phyloP scores from a whole-genome alignment of 2,888 invertebrate genomes.

The Ceriagrion tenellum region DNA sequence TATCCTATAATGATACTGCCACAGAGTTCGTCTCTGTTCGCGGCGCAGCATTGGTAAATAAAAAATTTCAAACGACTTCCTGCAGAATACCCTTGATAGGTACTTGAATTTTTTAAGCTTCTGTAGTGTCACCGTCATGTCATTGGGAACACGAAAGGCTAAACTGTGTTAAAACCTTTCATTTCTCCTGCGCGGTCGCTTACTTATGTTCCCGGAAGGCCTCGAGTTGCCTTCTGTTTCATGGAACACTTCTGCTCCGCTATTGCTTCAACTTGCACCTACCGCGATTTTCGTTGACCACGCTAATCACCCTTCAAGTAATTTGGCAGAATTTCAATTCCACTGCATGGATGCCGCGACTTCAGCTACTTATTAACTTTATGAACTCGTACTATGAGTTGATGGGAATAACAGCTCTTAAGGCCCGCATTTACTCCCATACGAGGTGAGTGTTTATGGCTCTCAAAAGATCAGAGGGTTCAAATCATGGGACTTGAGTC shows the following conservation, averaged over 20 bases:
- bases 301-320: not conserved
- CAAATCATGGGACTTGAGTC: not conserved
- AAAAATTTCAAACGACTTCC: not conserved
- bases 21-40: not conserved
- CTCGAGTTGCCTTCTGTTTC: not conserved
- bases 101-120: not conserved
- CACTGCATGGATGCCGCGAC: not conserved
- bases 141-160: not conserved
- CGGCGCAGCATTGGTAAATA: not conserved
- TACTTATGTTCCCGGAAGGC: not conserved
- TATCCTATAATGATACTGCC: not conserved
- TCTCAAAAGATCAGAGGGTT: not conserved
- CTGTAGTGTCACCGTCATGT: not conserved
- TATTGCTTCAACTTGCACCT: not conserved
- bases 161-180: not conserved
- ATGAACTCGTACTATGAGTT: not conserved
- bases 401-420: not conserved
- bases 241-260: not conserved
- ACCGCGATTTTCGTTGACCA: not conserved
- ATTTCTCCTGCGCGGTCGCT: not conserved
- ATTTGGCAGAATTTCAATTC: constrained; percentile 18
- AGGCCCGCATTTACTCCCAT: not conserved
- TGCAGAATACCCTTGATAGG: not conserved
- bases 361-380: not conserved
- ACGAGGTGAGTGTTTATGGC: not conserved